Evolutionary conservation across 1,140 invertebrate species (phyloP).

Genomic region (Drosophila prosaltans): DNA sequence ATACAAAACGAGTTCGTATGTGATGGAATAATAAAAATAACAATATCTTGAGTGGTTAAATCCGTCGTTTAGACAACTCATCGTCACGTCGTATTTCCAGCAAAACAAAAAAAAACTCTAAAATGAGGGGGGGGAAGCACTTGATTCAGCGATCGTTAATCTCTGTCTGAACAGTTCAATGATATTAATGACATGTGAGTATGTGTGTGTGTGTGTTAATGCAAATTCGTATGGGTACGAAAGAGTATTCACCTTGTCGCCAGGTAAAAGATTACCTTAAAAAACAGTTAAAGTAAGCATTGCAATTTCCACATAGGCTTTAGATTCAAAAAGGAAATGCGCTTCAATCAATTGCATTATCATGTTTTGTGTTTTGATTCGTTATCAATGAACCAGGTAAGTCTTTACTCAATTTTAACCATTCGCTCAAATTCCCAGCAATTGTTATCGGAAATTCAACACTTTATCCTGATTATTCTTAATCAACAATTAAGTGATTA

Average conservation of each 20-base stretch:
- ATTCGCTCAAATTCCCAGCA: too few relatives aligned
- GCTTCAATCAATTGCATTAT: too few relatives aligned
- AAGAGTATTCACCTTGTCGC: slow-evolving; percentile 1
- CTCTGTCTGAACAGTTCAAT: slow-evolving; percentile 6
- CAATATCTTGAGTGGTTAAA: slow-evolving; percentile 1
- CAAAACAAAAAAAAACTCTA: too few relatives aligned
- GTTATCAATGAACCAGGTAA: too few relatives aligned
- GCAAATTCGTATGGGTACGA: not conserved
- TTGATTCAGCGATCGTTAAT: slow-evolving; percentile 9
- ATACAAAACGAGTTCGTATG: not conserved
- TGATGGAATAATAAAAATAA: not conserved
- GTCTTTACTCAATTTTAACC: too few relatives aligned
- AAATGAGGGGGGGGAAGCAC: not conserved
- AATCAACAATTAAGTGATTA: not conserved
- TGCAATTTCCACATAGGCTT: not conserved
- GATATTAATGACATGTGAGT: not conserved
- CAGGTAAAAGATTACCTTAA: not conserved
- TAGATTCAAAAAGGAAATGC: too few relatives aligned
- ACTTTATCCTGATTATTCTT: too few relatives aligned
- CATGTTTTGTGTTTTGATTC: too few relatives aligned
- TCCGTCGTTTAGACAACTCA: not conserved
- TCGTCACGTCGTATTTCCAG: not conserved
- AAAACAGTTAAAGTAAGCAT: slow-evolving; percentile 1
- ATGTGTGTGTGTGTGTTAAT: not conserved
- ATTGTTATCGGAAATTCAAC: too few relatives aligned